These are phyloP conservation scores for Harpalus rufipes DNA, from an alignment of 2,888 invertebrate genomes.

Conservation along the genomic window DNA sequence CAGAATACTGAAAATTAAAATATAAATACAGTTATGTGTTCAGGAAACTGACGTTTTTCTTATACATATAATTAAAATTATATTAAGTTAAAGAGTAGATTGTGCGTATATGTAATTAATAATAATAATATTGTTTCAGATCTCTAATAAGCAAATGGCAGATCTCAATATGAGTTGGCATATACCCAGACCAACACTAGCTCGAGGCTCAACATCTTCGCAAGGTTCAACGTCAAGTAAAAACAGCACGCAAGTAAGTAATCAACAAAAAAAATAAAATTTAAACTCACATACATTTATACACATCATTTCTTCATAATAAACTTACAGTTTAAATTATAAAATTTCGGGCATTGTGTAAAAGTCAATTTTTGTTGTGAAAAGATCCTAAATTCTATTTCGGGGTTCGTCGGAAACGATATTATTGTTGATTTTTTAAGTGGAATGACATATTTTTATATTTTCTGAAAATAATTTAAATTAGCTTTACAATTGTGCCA, in stretches of 20 bases:
- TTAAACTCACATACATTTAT: not conserved
- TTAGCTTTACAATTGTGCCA: no score
- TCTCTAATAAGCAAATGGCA: constrained; percentile 72
- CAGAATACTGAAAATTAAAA: not conserved
- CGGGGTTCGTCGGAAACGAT: no score
- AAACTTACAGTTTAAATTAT: no score
- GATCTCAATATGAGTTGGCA: constrained; percentile 83
- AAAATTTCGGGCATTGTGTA: no score
- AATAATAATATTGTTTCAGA: constrained; percentile 71
- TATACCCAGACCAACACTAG: constrained; percentile 90
- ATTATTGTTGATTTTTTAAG: no score
- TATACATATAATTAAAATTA: not conserved
- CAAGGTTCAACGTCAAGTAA: constrained; percentile 87
- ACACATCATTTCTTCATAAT: not conserved
- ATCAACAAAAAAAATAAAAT: not conserved
- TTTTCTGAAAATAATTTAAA: no score
- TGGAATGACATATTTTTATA: no score
- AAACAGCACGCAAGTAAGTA: constrained; percentile 88
- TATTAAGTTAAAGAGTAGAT: not conserved
- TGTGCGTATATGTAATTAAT: not conserved
- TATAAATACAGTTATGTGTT: constrained; percentile 8
- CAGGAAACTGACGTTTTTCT: constrained; percentile 3
- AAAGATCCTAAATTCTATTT: no score
- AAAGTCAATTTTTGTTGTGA: no score
- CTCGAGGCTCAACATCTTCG: constrained; percentile 81